Base-by-base conservation (phyloP, 2,113 vertebrate species). In the Alouatta palliata region DNA sequence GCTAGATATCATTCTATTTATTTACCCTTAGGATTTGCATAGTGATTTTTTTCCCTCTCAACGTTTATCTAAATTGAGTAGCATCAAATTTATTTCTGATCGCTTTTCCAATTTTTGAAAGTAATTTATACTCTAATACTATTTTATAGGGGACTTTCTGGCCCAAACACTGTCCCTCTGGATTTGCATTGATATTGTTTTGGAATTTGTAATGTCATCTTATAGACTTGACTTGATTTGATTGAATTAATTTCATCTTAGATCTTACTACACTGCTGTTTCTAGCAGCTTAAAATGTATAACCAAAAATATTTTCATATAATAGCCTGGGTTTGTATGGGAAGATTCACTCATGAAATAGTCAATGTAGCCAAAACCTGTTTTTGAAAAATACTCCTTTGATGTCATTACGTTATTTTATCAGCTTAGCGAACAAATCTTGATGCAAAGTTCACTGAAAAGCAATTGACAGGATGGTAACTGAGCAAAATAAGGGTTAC, bases 51-150 rank as follows among this genome's bases (percentile, higher is more conserved):
- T 61, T 32, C 8, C 47, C 21, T 77, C 8, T 97, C 66, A 90
- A 47, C 49, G 49, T 89, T 79, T 88, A 64, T 85, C 27, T 64
- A 64, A 91, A 66, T 70, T 13, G 35, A 96, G 3, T 1, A 71
- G 30, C n/a, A 61, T 82, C 66, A 95, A 30, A 84, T 94, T 97
- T 96, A 92, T 89, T 95, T 96, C 37, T 80, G 68, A 94, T 95
- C 0, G 2, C 17, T 84, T 86, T 95, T 45, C 5, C 71, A 86
- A 90, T 85, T 92, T 91, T 92, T 91, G 71, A 88, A 64, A 64
- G 58, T 71, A 58, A 89, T 95, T 96, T 95, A 49, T 71, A 66
- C 40, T 91, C 73, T 79, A 88, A 76, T 91, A 54, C 16, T 90
- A 19, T n/a, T 61, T 76, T 76, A 77, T 25, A 93, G 32, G 10